Evolutionary conservation across 1,140 invertebrate species (phyloP).

Genomic region (Drosophila pachea): DNA sequence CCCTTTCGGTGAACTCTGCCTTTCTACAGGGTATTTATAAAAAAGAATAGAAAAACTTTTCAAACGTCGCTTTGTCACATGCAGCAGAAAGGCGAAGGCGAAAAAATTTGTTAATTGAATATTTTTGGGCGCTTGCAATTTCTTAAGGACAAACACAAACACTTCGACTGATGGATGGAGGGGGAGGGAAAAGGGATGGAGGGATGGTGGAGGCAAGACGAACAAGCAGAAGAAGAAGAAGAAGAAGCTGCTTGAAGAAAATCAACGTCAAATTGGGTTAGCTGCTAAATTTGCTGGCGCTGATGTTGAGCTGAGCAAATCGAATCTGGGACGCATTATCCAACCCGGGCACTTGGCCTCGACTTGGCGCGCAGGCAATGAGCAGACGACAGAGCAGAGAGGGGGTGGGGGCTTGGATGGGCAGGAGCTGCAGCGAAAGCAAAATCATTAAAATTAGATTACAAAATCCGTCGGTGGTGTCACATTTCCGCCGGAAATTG

Average conservation of each 20-base stretch:
- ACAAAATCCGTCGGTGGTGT: slow-evolving; percentile 66
- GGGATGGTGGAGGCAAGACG: too few relatives aligned
- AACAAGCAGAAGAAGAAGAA: too few relatives aligned
- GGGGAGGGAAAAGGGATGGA: neutral
- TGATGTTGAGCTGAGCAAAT: slow-evolving; percentile 44
- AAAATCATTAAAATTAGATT: slow-evolving; percentile 76
- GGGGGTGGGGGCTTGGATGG: neutral
- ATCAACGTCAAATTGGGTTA: slow-evolving; percentile 69
- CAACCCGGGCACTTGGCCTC: slow-evolving; percentile 55
- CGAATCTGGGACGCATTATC: slow-evolving; percentile 47
- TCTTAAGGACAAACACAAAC: slow-evolving; percentile 33
- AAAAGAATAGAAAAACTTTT: slow-evolving; percentile 35
- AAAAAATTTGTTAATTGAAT: slow-evolving; percentile 69
- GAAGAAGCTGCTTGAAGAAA: slow-evolving; percentile 13
- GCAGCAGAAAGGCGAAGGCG: slow-evolving; percentile 28
- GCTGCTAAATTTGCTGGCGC: slow-evolving; percentile 44
- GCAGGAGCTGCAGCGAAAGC: slow-evolving; percentile 49
- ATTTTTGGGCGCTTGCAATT: slow-evolving; percentile 48
- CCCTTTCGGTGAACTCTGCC: too few relatives aligned
- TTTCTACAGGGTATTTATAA: neutral
- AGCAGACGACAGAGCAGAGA: neutral
- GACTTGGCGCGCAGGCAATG: neutral
- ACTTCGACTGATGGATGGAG: neutral
- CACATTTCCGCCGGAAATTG: slow-evolving; percentile 76
- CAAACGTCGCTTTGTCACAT: slow-evolving; percentile 63